phyloP scores from a whole-genome alignment of 2,888 invertebrate species.

The Cepaea hortensis region DNA sequence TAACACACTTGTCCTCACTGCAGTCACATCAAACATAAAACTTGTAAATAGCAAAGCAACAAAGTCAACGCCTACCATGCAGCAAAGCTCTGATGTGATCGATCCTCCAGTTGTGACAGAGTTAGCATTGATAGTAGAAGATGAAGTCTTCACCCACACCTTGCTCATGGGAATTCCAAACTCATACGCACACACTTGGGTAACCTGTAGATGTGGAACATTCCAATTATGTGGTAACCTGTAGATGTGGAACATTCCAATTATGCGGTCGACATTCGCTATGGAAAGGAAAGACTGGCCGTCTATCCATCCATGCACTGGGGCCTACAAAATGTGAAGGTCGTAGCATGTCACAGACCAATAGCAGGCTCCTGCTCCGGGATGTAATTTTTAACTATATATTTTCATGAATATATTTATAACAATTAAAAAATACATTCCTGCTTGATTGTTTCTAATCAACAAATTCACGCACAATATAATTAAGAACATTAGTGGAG shows the following conservation, averaged over 20 bases:
- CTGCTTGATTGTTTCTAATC: not conserved
- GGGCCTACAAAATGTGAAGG: too few relatives aligned
- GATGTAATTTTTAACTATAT: not conserved
- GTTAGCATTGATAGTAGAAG: conserved; percentile 81
- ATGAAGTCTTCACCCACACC: conserved; percentile 82
- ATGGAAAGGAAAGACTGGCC: too few relatives aligned
- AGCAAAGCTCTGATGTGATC: conserved; percentile 81
- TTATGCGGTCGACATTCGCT: conserved; percentile 15
- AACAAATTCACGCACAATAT: too few relatives aligned
- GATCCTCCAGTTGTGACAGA: conserved; percentile 81
- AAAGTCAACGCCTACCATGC: conserved; percentile 23
- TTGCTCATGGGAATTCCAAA: conserved; percentile 84
- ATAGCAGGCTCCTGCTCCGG: too few relatives aligned
- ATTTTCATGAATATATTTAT: not conserved
- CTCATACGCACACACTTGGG: conserved; percentile 82
- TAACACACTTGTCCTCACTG: too few relatives aligned
- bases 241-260: not conserved
- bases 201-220: conserved; percentile 56
- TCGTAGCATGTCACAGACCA: too few relatives aligned
- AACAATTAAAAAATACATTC: not conserved
- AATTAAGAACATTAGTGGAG: too few relatives aligned
- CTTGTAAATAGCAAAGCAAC: too few relatives aligned
- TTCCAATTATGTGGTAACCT: conserved; percentile 56
- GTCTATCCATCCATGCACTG: too few relatives aligned
- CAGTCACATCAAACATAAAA: too few relatives aligned